Evolutionary conservation across 37 sponge, comb jelly and placozoan genomes (phyloP), one percentile per base, ranked within the genome.

Genomic region (Geodia barretti): DNA sequence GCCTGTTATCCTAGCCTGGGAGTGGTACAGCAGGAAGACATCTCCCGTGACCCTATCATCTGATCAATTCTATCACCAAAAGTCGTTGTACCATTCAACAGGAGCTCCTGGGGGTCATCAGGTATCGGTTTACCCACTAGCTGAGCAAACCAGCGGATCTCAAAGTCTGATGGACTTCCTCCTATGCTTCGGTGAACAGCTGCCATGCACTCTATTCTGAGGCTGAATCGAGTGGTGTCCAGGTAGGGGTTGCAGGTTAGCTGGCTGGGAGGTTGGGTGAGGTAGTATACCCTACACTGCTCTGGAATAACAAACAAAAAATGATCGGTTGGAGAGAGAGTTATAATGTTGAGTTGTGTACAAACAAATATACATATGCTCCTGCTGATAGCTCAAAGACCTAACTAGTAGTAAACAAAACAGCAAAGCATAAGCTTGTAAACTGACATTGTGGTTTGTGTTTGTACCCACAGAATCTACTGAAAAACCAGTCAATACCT

Each of bases 241-340:
- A 47, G 35, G 60, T 80, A 70, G 8, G 80, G 80, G n/a, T 80
- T 80, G 61, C 80, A 80, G 47, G 66, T 64, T 5, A 83, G 35
- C 14, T 63, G 54, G 0, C 28, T 29, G 20, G 83, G 83, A 14
- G 83, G 83, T 19, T 83, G 83, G 29, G 66, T n/a, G 3, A 74
- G 54, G 14, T 47, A 47, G 54, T 47, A 47, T 14, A 47, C 14
- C 14, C 11, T 14, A 47, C 54, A 47, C n/a, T n/a, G n/a, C n/a
- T n/a, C n/a, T n/a, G n/a, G n/a, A n/a, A n/a, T n/a, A n/a, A n/a
- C n/a, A n/a, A n/a, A n/a, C n/a, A n/a, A n/a, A n/a, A n/a, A n/a
- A n/a, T n/a, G n/a, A n/a, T n/a, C n/a, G n/a, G n/a, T n/a, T n/a
- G n/a, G n/a, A n/a, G n/a, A n/a, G n/a, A n/a, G n/a, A n/a, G n/a